A percentile compares a stretch with the other conserved stretches of the same genome.
These are phyloP conservation scores for Trichogramma evanescens DNA, from an alignment of 2,888 invertebrate species.

Conservation along the genomic window DNA sequence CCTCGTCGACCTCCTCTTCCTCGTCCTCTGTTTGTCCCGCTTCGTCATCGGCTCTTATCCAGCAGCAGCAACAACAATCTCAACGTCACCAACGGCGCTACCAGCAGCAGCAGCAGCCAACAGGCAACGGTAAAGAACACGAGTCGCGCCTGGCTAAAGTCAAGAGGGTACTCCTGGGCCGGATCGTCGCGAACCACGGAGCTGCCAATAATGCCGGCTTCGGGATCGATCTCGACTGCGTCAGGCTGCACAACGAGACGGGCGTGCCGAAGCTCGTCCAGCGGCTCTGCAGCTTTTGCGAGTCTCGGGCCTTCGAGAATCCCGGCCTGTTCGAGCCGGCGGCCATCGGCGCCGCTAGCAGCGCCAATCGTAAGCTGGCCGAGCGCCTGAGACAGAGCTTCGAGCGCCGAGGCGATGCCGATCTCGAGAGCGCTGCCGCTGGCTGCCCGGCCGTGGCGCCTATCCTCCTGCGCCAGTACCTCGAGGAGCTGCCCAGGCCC, in stretches of 20 bases:
- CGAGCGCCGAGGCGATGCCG: constrained; percentile 51
- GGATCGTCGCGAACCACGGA: constrained; percentile 13
- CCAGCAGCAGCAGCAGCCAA: constrained; percentile 26
- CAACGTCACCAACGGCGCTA: constrained; percentile 25
- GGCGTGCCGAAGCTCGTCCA: constrained; percentile 46
- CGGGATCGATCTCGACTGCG: constrained; percentile 40
- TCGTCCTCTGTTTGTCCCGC: too few species aligned
- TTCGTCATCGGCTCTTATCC: too few species aligned
- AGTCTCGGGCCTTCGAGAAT: constrained; percentile 44
- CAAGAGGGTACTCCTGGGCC: constrained; percentile 42
- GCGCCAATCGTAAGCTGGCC: constrained; percentile 51
- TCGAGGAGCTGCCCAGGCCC: constrained; percentile 52
- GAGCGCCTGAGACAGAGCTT: constrained; percentile 51
- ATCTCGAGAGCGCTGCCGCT: constrained; percentile 46
- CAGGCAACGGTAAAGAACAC: constrained; percentile 26
- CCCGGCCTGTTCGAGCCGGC: constrained; percentile 49
- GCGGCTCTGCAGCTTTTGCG: constrained; percentile 48
- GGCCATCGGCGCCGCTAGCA: constrained; percentile 23
- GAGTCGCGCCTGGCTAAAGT: constrained; percentile 44
- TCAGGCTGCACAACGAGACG: constrained; percentile 41
- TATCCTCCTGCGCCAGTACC: constrained; percentile 52
- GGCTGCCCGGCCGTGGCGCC: constrained; percentile 54
- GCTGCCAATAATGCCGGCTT: constrained; percentile 22
- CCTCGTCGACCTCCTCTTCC: too few species aligned
- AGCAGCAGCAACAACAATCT: not conserved